Base-by-base conservation (phyloP, 2,797 vertebrate species). In the Paratrypauchen microcephalus region DNA sequence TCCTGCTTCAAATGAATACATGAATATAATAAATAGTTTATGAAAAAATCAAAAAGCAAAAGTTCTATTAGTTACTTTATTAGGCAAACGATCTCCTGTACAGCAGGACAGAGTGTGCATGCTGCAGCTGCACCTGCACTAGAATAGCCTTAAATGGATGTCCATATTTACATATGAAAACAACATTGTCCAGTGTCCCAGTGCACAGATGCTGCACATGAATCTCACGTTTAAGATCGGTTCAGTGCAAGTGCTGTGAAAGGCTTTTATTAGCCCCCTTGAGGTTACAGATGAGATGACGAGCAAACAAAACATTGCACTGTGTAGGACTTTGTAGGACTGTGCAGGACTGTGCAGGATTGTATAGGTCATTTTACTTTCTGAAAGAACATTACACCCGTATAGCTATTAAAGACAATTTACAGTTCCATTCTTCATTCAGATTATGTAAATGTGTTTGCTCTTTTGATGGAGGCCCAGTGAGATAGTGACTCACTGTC, bases 111-210 rank as follows among this genome's bases (percentile, higher is more conserved):
- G 58, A 39, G 58, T 23, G 5, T 21, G 18, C 32, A 7, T 59
- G 2, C 15, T 16, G 16, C 57, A 59, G 26, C 26, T 59, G 26
- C 3, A 6, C 70, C 56, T 24, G 6, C 50, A 41, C 21, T 56
- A 19, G 21, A 68, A 86, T 36, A 11, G 5, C 1, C 39, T 39
- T 61, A 23, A 61, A 61, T 87, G 78, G 75, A 81, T 84, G 70
- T 57, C 16, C 65, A 62, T 58, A 83, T 86, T 87, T 82, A 79
- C 81, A 86, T 87, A 79, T 82, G 74, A 88, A 86, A 55, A 50
- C 73, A 63, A 5, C 4, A 0, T 64, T 66, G 64, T 57, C 80
- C 71, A 50, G 75, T 78, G 70, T 69, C 32, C 13, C 26, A 41
- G 57, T n/a, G 7, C 69, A 74, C 70, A 16, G 70, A 79, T 41